Evolutionary conservation across 1,140 invertebrate genomes (phyloP).

Genomic region (Cotesia typhae): DNA sequence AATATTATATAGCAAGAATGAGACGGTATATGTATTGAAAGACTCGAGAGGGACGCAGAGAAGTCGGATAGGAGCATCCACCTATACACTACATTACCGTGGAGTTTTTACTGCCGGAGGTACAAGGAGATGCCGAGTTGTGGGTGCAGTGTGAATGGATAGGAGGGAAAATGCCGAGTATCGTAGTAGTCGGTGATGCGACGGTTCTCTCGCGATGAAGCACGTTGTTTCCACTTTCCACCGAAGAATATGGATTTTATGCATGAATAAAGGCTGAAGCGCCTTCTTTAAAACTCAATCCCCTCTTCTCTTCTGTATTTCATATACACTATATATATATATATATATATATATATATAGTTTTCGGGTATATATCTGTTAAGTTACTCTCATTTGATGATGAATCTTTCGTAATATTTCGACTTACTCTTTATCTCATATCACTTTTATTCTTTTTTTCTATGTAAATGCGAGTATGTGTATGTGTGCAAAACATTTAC

Average conservation of each 20-base stretch:
- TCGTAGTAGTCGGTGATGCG: conserved; percentile 23
- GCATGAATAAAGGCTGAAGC: conserved; percentile 40
- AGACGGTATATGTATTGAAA: background rate
- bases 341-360: background rate
- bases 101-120: conserved; percentile 33
- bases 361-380: background rate
- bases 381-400: conserved; percentile 9
- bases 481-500: too few species aligned
- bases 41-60: background rate
- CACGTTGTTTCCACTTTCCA: conserved; percentile 39
- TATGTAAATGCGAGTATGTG: too few species aligned
- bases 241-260: conserved; percentile 42
- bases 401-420: too few species aligned
- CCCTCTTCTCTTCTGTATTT: conserved; percentile 1
- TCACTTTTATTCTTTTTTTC: too few species aligned
- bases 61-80: conserved; percentile 12
- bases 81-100: background rate
- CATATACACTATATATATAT: background rate
- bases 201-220: conserved; percentile 33
- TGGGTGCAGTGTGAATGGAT: background rate
- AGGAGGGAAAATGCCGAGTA: conserved; percentile 20
- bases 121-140: conserved; percentile 18
- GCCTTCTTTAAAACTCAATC: conserved; percentile 33
- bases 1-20: background rate
- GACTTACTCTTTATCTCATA: too few species aligned